phyloP scores from a whole-genome alignment of 92 coral and sea anemone genomes.

The Nematostella vectensis region DNA sequence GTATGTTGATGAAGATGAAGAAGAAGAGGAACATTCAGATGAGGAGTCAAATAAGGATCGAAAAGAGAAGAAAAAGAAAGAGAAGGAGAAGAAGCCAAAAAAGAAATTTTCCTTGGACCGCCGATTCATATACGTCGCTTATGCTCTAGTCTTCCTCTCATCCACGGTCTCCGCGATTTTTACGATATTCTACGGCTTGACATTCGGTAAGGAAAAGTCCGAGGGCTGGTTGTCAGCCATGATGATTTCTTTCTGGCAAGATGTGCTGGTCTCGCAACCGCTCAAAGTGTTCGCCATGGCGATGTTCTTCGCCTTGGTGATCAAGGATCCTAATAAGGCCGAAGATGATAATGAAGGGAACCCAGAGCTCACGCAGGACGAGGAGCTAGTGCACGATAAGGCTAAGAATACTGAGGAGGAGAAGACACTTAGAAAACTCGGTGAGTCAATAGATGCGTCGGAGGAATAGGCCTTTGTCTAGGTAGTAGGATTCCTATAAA shows the following conservation, averaged over 20 bases:
- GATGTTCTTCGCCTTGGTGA: constrained; percentile 85
- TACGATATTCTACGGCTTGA: constrained; percentile 85
- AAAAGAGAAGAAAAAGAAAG: constrained; percentile 21
- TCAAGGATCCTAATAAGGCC: constrained; percentile 93
- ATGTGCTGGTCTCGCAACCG: constrained; percentile 91
- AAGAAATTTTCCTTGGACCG: constrained; percentile 61
- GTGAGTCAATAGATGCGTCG: too few relatives aligned
- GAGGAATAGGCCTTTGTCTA: too few relatives aligned
- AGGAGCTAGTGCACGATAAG: constrained; percentile 62
- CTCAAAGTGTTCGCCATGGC: constrained; percentile 95
- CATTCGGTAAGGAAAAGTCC: constrained; percentile 91
- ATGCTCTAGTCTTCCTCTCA: constrained; percentile 59
- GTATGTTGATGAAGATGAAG: constrained; percentile 11
- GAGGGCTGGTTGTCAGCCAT: constrained; percentile 93
- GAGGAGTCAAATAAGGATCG: constrained; percentile 27
- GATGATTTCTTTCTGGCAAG: constrained; percentile 99
- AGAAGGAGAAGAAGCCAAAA: constrained; percentile 48
- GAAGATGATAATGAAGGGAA: constrained; percentile 75
- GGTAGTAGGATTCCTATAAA: too few relatives aligned
- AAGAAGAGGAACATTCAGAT: constrained; percentile 44
- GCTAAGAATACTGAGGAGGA: constrained; percentile 60
- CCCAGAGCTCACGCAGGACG: constrained; percentile 77
- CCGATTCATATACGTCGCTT: constrained; percentile 66
- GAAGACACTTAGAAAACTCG: constrained; percentile 37
- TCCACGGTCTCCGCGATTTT: constrained; percentile 82